Conservation (phyloP, 2,888 invertebrate genomes). For the Agrotis segetum region DNA sequence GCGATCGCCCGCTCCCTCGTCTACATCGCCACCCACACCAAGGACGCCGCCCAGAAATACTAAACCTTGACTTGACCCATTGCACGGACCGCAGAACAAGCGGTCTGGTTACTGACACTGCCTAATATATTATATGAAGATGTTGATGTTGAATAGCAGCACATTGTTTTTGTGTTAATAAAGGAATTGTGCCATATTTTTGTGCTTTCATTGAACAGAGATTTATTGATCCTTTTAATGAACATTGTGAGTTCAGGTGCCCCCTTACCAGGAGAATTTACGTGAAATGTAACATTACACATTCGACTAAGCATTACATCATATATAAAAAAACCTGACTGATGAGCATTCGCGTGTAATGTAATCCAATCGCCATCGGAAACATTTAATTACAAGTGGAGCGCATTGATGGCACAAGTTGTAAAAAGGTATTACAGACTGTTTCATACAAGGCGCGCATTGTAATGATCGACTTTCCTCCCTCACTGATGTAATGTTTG, state of each 20-base stretch:
- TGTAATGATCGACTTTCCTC: too few relatives aligned
- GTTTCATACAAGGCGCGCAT: too few relatives aligned
- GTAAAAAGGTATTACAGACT: too few relatives aligned
- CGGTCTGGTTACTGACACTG: conserved; percentile 8
- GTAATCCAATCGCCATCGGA: too few relatives aligned
- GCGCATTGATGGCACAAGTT: too few relatives aligned
- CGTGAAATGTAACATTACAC: too few relatives aligned
- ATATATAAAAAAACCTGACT: too few relatives aligned
- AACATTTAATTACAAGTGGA: too few relatives aligned
- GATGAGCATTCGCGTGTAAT: too few relatives aligned
- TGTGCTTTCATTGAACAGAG: conserved; percentile 27
- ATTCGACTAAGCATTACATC: too few relatives aligned
- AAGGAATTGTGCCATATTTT: conserved; percentile 51
- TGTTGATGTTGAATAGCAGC: conserved; percentile 29
- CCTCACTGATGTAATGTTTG: too few relatives aligned
- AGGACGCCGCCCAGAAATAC: conserved; percentile 28
- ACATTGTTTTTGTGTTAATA: conserved; percentile 41
- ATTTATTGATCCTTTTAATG: background rate
- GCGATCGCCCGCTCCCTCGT: conserved; percentile 75
- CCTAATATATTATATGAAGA: conserved; percentile 7
- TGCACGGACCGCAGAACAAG: conserved; percentile 24
- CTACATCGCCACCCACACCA: conserved; percentile 71
- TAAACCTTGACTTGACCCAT: conserved; percentile 35
- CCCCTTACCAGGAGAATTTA: background rate
- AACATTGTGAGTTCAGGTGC: background rate